Base-by-base conservation (phyloP, 2,113 vertebrate genomes). In the Caracal caracal region DNA sequence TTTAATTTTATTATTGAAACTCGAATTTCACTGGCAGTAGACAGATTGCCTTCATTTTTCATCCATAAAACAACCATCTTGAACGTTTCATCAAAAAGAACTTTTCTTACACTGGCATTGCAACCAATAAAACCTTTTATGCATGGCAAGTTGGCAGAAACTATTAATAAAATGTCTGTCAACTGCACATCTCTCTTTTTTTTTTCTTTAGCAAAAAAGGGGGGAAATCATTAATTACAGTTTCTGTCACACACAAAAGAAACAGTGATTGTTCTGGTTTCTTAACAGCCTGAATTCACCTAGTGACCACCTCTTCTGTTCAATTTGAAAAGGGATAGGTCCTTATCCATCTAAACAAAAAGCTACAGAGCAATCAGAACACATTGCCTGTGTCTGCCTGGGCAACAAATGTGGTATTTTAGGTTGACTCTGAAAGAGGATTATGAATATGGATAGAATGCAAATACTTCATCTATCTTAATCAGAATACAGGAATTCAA, bases 111-210 rank as follows among this genome's bases (percentile, higher is more conserved):
- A 98, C 98, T 98, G 98, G 98, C 98, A 98, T 98, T 98, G 97
- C 98, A 99, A 98, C 99, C 98, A 99, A 98, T 99, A 99, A 99
- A 99, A 98, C 98, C 99, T 99, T 99, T 99, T 99, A 99, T 99
- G 98, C 99, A 98, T 98, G 98, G 98, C 98, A 99, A 99, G 99
- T 98, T 99, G 99, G 99, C 99, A 99, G 98, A 98, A 98, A 99
- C 99, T 99, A 99, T 99, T 99, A 99, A 99, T 99, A 99, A 99
- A 99, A 98, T 99, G 98, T 99, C 99, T 99, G 99, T 99, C 99
- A 99, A 98, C 98, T 98, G 95, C 97, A 98, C 98, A 98, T 98
- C 98, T 98, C 98, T 98, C 98, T 49, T 49, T 59, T 98, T 99
- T 95, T 99, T 99, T 98, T 99, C 97, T 97, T 98, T 97, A 93